Conservation (phyloP, 2,797 vertebrate species). For the Lindbergichthys nudifrons region DNA sequence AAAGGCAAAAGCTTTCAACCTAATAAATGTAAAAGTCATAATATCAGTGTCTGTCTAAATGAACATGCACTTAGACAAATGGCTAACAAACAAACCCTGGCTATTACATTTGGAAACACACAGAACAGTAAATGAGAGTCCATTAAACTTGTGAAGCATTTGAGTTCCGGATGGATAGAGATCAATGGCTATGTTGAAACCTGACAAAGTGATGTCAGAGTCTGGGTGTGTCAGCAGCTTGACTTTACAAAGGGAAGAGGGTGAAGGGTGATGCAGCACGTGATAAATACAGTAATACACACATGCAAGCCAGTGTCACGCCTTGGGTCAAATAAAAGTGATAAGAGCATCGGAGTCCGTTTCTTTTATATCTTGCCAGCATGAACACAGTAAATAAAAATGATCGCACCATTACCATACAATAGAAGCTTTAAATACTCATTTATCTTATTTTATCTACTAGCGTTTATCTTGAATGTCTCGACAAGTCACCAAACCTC, state of each 20-base stretch:
- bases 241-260: neutral
- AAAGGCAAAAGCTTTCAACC: too few species aligned
- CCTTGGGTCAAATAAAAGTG: slow-evolving; percentile 23
- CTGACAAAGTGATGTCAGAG: neutral
- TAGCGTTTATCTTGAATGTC: too few species aligned
- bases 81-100: neutral
- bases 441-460: neutral
- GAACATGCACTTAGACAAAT: accelerated
- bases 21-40: too few species aligned
- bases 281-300: slow-evolving; percentile 23
- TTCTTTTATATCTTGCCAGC: neutral
- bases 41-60: neutral
- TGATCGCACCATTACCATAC: too few species aligned
- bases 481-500: too few species aligned
- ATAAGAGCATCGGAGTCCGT: neutral
- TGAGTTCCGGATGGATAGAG: neutral
- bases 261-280: neutral
- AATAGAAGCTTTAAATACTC: neutral
- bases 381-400: neutral
- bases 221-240: slow-evolving; percentile 20
- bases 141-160: neutral
- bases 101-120: neutral
- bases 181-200: neutral
- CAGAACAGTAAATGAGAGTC: neutral
- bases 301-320: neutral